phyloP scores from a whole-genome alignment of 2,888 invertebrate genomes.

The Meloe dianella region DNA sequence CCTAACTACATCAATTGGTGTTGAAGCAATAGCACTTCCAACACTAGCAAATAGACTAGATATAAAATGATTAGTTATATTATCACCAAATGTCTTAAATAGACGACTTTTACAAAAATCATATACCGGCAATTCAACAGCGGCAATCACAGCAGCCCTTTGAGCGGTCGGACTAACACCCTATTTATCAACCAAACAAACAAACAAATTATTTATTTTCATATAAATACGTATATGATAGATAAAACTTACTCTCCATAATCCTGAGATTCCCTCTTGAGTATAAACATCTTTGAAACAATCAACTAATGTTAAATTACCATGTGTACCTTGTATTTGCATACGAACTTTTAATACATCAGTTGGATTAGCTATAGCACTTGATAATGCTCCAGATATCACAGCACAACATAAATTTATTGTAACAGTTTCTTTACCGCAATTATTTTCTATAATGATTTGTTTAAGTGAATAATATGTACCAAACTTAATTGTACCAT shows the following conservation, averaged over 20 bases:
- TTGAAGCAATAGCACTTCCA: constrained; percentile 91
- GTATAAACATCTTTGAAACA: constrained; percentile 84
- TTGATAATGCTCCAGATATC: constrained; percentile 85
- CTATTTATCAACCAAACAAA: constrained; percentile 58
- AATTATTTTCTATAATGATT: constrained; percentile 65
- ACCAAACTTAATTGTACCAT: constrained; percentile 96
- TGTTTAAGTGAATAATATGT: constrained; percentile 91
- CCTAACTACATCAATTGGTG: constrained; percentile 91
- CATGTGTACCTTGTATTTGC: constrained; percentile 75
- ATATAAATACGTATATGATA: not conserved
- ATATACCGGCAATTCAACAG: constrained; percentile 92
- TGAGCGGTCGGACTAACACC: constrained; percentile 93
- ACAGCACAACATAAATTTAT: constrained; percentile 83
- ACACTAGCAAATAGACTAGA: constrained; percentile 91
- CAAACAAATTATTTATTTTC: too few relatives aligned
- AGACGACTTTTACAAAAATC: constrained; percentile 86
- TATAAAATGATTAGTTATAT: constrained; percentile 85
- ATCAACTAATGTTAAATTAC: constrained; percentile 66
- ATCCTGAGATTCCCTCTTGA: constrained; percentile 81
- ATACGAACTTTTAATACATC: constrained; percentile 95
- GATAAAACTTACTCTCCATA: constrained; percentile 75
- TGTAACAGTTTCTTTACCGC: constrained; percentile 64
- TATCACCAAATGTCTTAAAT: constrained; percentile 74
- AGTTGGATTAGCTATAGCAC: constrained; percentile 95
- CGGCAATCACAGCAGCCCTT: constrained; percentile 91